Evolutionary conservation across 2,113 vertebrate genomes (phyloP).

Genomic region (Calidris pygmaea): DNA sequence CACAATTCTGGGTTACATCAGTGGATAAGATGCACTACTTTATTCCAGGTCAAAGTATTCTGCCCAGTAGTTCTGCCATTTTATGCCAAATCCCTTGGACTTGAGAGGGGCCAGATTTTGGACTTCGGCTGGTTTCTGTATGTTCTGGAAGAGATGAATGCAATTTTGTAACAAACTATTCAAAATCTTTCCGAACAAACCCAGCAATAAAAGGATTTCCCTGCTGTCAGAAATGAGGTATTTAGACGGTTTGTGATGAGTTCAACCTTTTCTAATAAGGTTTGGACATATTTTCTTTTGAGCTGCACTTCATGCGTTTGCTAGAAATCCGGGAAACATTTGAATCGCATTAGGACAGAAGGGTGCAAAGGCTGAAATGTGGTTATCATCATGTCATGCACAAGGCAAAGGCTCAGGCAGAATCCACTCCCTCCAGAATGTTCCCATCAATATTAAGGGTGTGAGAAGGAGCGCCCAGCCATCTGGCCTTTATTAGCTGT

Average conservation of each 20-base stretch:
- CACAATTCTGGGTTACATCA: neutral
- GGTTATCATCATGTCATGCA: constrained; percentile 31
- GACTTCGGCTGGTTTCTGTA: neutral
- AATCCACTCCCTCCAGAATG: constrained; percentile 3
- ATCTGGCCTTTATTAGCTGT: constrained; percentile 65
- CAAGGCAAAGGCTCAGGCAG: constrained; percentile 9
- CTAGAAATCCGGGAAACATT: constrained; percentile 43
- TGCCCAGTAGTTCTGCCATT: constrained; percentile 14
- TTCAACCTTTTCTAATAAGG: constrained; percentile 34
- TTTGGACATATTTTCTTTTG: constrained; percentile 30
- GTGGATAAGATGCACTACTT: neutral
- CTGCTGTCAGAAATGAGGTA: constrained; percentile 1
- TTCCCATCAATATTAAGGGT: neutral
- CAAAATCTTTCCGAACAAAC: constrained; percentile 36
- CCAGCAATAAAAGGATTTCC: constrained; percentile 44
- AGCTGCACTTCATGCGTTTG: constrained; percentile 18
- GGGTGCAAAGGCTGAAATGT: constrained; percentile 4
- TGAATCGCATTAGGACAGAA: constrained; percentile 24
- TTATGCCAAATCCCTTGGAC: neutral
- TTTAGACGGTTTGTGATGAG: neutral
- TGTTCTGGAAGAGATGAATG: constrained; percentile 11
- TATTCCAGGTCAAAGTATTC: neutral
- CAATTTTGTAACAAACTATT: constrained; percentile 25
- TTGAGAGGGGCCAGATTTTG: neutral
- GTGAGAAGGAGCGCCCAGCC: constrained; percentile 54